A percentile compares a stretch with the other conserved stretches of the same genome.
These are phyloP conservation scores for Megastigmus dorsalis DNA, from an alignment of 2,888 invertebrate species.

Conservation along the genomic window DNA sequence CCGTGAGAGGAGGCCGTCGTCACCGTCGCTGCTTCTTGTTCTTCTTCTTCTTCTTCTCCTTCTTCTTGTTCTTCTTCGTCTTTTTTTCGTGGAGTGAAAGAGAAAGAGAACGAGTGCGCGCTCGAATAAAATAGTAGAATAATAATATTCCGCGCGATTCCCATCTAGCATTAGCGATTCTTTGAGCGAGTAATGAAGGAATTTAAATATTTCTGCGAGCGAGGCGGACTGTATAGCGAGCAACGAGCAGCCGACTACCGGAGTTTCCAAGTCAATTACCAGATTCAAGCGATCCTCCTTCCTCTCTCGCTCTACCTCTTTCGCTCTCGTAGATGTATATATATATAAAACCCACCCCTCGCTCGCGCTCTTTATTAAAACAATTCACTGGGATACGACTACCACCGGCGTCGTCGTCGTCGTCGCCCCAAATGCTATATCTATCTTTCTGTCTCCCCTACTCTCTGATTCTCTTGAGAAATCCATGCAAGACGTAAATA, in stretches of 20 bases:
- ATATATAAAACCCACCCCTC: not conserved
- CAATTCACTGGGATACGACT: conserved; percentile 61
- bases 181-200: conserved; percentile 69
- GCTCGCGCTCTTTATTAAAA: conserved; percentile 64
- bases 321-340: not conserved
- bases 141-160: conserved; percentile 66
- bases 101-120: not conserved
- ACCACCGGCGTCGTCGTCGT: too few species aligned
- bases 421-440: not conserved
- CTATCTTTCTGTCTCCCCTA: too few species aligned
- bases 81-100: too few species aligned
- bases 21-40: conserved; percentile 44
- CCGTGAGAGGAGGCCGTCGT: too few species aligned
- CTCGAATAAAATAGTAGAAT: conserved; percentile 65
- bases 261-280: conserved; percentile 69
- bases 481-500: conserved; percentile 3
- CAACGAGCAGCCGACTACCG: conserved; percentile 46
- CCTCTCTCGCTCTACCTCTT: conserved; percentile 1
- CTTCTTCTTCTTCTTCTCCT: not conserved
- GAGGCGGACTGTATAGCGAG: too few species aligned
- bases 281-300: conserved; percentile 64
- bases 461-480: too few species aligned
- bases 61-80: conserved; percentile 1
- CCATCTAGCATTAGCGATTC: conserved; percentile 67
- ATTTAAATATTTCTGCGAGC: conserved; percentile 68